A percentile compares a stretch with the other conserved stretches of the same genome.
These are phyloP conservation scores for Myotis lucifugus DNA, from an alignment of 2,113 vertebrate genomes.

Conservation along the genomic window DNA sequence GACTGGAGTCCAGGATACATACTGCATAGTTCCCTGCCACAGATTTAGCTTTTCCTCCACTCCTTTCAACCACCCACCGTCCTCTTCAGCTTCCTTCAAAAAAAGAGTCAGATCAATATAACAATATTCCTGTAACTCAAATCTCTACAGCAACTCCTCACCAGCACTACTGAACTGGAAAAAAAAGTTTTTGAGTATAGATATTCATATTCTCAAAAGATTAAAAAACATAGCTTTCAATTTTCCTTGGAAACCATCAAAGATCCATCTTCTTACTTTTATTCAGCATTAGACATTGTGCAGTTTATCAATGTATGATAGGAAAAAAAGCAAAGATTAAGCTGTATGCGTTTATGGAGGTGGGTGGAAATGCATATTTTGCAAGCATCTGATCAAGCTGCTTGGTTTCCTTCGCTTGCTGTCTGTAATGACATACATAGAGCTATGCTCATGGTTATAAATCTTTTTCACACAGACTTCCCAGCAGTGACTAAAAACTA, in stretches of 20 bases:
- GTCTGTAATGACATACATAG: constrained; percentile 41
- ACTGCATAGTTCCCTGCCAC: neutral
- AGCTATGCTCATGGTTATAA: constrained; percentile 46
- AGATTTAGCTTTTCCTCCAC: neutral
- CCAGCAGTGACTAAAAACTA: constrained; percentile 71
- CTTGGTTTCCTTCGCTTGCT: constrained; percentile 44
- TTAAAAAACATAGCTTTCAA: constrained; percentile 46
- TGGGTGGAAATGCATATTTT: constrained; percentile 14
- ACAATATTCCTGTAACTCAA: neutral
- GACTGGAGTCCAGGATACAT: neutral
- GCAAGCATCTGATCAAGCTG: constrained; percentile 28
- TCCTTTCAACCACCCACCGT: neutral
- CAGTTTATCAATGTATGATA: constrained; percentile 47
- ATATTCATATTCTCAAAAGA: constrained; percentile 40
- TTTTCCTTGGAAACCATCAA: constrained; percentile 58
- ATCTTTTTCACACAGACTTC: constrained; percentile 28
- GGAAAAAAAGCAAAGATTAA: constrained; percentile 18
- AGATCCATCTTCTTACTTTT: constrained; percentile 40
- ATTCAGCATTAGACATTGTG: constrained; percentile 39
- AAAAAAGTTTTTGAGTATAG: neutral
- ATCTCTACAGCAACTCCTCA: neutral
- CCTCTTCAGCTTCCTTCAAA: neutral
- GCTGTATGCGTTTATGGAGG: neutral
- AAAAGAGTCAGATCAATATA: neutral
- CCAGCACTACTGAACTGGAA: neutral